Evolutionary conservation across 2,797 vertebrate species (phyloP).

Genomic region (Sebastes matsubarae): DNA sequence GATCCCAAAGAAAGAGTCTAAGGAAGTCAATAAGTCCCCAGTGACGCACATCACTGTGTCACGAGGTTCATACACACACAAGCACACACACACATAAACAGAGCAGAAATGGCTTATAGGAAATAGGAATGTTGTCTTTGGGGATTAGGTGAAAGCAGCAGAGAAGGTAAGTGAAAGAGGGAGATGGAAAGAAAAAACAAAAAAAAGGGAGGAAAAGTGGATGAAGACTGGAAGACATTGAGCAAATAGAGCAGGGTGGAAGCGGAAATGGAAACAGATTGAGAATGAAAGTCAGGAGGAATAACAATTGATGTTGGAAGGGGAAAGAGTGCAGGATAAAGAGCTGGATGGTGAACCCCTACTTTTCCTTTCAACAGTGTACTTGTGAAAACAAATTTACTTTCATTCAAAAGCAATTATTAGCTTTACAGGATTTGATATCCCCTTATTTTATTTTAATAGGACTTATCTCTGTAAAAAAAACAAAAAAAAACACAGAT

Average conservation of each 20-base stretch:
- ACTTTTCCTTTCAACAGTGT: not conserved
- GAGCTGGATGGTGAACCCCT: not conserved
- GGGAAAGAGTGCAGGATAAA: not conserved
- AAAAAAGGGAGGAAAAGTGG: not conserved
- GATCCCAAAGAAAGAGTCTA: constrained; percentile 49
- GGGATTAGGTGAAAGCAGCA: constrained; percentile 28
- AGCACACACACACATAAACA: not conserved
- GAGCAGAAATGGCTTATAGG: constrained; percentile 22
- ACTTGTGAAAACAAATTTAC: not conserved
- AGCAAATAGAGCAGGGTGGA: constrained; percentile 1
- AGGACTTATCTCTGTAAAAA: not conserved
- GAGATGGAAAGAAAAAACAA: constrained; percentile 22
- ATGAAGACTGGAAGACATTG: not conserved
- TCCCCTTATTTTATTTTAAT: not conserved
- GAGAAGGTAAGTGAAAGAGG: constrained; percentile 22
- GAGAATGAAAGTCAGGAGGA: constrained; percentile 19
- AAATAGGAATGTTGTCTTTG: constrained; percentile 47
- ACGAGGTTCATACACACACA: constrained; percentile 50
- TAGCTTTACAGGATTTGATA: not conserved
- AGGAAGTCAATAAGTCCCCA: constrained; percentile 60
- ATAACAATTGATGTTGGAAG: constrained; percentile 12
- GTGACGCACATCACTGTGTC: constrained; percentile 62
- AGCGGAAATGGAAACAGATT: constrained; percentile 15
- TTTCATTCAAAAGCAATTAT: not conserved
- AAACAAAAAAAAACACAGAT: not conserved